Percentiles rank a stretch among this genome's conserved stretches.
These are phyloP conservation scores for Nymphalis c-album DNA, from an alignment of 2,888 invertebrate genomes.

Conservation along the genomic window DNA sequence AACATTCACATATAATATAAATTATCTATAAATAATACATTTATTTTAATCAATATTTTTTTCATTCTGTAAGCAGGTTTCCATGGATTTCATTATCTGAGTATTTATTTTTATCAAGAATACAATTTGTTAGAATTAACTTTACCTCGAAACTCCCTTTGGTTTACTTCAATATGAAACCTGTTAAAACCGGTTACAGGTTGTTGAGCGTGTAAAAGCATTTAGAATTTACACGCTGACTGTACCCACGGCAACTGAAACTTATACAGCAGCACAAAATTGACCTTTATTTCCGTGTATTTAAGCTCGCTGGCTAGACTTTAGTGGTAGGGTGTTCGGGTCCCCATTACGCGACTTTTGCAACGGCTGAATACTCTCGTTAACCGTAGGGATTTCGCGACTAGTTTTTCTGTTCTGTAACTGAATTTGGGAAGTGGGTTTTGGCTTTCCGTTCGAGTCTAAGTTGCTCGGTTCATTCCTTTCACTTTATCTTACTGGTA, in stretches of 20 bases:
- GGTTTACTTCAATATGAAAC: conserved; percentile 31
- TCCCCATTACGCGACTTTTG: conserved; percentile 41
- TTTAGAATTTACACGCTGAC: conserved; percentile 42
- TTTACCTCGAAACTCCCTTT: conserved; percentile 10
- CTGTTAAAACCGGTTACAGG: conserved; percentile 40
- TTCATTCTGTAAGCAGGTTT: no score
- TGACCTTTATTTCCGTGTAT: conserved; percentile 1
- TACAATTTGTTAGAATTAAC: neutral
- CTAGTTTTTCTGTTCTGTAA: conserved; percentile 39
- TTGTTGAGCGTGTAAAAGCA: conserved; percentile 41
- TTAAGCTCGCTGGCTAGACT: conserved; percentile 9
- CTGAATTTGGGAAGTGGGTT: conserved; percentile 39
- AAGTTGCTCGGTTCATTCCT: conserved; percentile 32
- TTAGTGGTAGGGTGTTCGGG: conserved; percentile 21
- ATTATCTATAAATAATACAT: no score
- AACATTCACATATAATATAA: no score
- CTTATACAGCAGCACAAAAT: neutral
- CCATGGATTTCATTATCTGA: no score
- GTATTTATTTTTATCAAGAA: neutral
- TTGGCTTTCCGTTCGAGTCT: conserved; percentile 35
- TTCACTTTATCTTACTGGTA: conserved; percentile 10
- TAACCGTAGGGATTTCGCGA: conserved; percentile 42
- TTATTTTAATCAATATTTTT: no score
- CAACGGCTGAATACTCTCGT: conserved; percentile 42
- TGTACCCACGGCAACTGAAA: conserved; percentile 26